Conservation (phyloP, 2,888 invertebrate genomes). For the Scaptomyza cyrtandrae region DNA sequence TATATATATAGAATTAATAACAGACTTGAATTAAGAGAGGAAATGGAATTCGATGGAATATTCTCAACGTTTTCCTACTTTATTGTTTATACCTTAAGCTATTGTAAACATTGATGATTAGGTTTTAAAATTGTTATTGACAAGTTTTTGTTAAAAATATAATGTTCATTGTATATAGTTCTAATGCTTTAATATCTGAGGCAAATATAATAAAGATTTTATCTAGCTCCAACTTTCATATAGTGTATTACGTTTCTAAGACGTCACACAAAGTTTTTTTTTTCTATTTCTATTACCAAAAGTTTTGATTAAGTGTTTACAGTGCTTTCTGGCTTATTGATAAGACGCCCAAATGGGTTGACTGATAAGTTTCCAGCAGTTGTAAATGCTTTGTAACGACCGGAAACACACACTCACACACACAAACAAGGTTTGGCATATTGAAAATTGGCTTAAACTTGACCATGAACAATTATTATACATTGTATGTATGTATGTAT, state of each 20-base stretch:
- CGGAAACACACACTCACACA: not conserved
- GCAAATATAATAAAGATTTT: not conserved
- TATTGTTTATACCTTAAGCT: no score
- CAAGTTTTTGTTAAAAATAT: not conserved
- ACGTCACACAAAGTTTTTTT: not conserved
- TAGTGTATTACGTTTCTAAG: not conserved
- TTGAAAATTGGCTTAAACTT: constrained; percentile 71
- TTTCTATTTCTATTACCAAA: constrained; percentile 25
- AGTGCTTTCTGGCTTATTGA: constrained; percentile 20
- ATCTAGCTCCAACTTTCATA: not conserved
- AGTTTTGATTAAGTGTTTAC: constrained; percentile 40
- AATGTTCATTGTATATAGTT: not conserved
- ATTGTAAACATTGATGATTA: no score
- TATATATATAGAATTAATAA: not conserved
- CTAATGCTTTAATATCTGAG: not conserved
- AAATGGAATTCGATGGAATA: not conserved
- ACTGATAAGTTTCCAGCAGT: constrained; percentile 29
- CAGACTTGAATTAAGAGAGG: not conserved
- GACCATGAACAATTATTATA: constrained; percentile 69
- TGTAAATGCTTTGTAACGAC: constrained; percentile 27
- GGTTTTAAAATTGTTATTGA: not conserved
- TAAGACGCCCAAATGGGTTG: constrained; percentile 22
- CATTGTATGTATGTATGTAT: not conserved
- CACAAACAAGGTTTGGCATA: constrained; percentile 2
- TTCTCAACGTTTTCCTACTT: not conserved